Conservation (phyloP, 2,113 vertebrate genomes). For the Ahaetulla prasina region DNA sequence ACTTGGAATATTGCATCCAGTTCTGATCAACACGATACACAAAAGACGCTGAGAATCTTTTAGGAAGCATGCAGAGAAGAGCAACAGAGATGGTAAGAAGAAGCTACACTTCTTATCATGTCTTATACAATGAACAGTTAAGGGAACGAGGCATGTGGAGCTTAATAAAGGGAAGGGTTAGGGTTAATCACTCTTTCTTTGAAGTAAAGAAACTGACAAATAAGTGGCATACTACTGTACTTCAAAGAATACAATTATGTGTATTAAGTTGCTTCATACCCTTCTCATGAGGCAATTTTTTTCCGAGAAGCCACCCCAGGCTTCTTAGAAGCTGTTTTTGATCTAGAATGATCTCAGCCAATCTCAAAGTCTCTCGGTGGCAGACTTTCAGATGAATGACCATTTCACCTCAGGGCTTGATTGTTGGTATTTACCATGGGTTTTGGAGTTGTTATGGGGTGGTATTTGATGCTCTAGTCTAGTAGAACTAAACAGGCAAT, state of each 20-base stretch:
- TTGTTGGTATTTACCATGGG: neutral
- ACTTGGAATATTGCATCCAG: neutral
- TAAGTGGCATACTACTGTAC: too few species aligned
- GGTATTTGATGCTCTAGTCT: neutral
- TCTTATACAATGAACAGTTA: too few species aligned
- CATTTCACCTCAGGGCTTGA: neutral
- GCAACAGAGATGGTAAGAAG: too few species aligned
- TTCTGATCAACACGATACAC: neutral
- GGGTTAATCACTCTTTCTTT: too few species aligned
- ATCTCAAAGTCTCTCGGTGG: neutral
- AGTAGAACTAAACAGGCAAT: neutral
- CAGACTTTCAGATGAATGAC: neutral
- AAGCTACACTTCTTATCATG: too few species aligned
- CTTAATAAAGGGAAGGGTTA: too few species aligned
- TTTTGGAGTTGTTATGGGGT: neutral
- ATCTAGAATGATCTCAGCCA: neutral
- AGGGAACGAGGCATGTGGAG: too few species aligned
- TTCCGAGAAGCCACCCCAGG: neutral
- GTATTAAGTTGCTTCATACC: too few species aligned
- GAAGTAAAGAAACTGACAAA: neutral
- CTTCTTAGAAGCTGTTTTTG: neutral
- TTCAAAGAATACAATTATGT: neutral
- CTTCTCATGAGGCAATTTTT: neutral
- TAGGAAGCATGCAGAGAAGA: too few species aligned
- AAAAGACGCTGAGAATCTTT: too few species aligned